Base-by-base conservation (phyloP, 2,888 invertebrate species). In the Chymomyza amoena region DNA sequence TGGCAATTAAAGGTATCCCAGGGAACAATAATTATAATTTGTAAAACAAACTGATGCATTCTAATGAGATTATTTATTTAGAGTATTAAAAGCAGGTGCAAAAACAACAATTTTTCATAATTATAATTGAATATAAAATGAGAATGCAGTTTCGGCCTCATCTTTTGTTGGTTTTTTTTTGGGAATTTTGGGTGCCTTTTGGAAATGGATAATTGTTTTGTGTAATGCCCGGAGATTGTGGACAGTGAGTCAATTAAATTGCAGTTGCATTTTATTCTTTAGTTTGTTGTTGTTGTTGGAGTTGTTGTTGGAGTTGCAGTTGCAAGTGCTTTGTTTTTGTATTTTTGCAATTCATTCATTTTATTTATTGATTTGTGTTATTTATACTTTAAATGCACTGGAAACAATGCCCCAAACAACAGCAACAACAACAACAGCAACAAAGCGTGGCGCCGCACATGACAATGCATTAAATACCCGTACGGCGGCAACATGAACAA, bases 311-410 rank as follows among this genome's bases (percentile, higher is more conserved):
- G 6, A 2, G 54, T 32, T 32, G 32, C 32, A 32, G 32, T 32
- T 32, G 32, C 32, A 3, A 32, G 9, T 32, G 32, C 20, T 57
- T 57, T 18, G 57, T 15, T 57, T 57, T 57, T 57, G 25, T 7
- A 20, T 56, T n/a, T 56, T 16, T 56, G 16, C 56, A 56, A 56
- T 56, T 56, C 56, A 57, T 25, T 57, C 25, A 57, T 57, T 57
- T 75, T 76, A 68, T 75, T 80, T 72, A 67, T 73, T 85, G 78
- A 72, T 73, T 73, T 80, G 61, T 68, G 74, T 71, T 88, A 77
- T 83, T 83, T 75, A 75, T 75, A 73, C 73, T 75, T 77, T 71
- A 88, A 83, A 78, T 73, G 72, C 82, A 88, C 69, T 68, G 62
- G 70, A 86, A 87, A 72, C 66, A 69, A 57, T 63, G 61, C 68